Percentiles rank a stretch among this genome's conserved stretches.
These are phyloP conservation scores for Drosophila cardini DNA, from an alignment of 1,140 invertebrate genomes.

Conservation along the genomic window DNA sequence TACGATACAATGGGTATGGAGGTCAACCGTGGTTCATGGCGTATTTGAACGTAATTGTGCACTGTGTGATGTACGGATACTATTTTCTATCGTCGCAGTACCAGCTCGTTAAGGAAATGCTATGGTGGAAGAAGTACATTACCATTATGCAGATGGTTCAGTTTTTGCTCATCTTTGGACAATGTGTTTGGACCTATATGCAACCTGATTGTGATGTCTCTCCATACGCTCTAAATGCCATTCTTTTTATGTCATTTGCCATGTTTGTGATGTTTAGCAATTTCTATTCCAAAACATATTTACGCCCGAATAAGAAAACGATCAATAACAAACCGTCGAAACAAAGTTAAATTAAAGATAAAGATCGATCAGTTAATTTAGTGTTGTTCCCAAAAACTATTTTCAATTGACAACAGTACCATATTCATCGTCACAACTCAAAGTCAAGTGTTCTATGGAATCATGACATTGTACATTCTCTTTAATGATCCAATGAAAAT, in stretches of 20 bases:
- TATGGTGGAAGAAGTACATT: constrained; percentile 93
- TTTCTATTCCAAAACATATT: constrained; percentile 19
- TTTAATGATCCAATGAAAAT: constrained; percentile 24
- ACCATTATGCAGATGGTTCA: constrained; percentile 91
- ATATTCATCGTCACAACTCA: background rate
- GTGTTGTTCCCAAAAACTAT: too few species aligned
- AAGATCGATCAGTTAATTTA: background rate
- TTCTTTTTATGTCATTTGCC: background rate
- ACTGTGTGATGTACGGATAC: constrained; percentile 91
- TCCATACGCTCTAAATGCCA: background rate
- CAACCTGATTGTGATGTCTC: constrained; percentile 14
- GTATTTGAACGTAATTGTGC: constrained; percentile 90
- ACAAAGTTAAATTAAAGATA: background rate
- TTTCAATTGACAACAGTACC: too few species aligned
- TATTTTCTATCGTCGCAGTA: constrained; percentile 89
- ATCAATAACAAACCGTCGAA: background rate
- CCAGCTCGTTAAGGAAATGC: constrained; percentile 87
- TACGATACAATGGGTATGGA: constrained; percentile 79
- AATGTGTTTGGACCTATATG: constrained; percentile 70
- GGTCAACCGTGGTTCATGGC: constrained; percentile 89
- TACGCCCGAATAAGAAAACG: background rate
- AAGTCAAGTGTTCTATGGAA: constrained; percentile 44
- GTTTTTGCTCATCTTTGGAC: constrained; percentile 89
- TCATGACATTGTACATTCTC: constrained; percentile 7
- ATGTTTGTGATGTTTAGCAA: constrained; percentile 40